Base-by-base conservation (phyloP, 2,797 vertebrate genomes). In the Lacerta bilineata region DNA sequence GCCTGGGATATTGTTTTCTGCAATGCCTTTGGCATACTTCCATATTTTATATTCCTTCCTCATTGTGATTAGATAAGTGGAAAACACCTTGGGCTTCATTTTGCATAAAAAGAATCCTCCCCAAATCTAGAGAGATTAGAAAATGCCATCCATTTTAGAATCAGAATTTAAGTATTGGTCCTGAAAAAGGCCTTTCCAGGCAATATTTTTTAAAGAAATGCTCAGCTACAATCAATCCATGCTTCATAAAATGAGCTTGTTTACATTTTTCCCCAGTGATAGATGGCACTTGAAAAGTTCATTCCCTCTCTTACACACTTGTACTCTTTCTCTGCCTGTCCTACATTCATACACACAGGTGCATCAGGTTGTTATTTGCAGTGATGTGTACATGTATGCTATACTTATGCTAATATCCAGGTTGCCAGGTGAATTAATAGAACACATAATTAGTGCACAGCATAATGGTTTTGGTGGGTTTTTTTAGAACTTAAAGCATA, bases 1-100 rank as follows among this genome's bases (percentile, higher is more conserved):
- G 87, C 88, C 90, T 90, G 90, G 87, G 88, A 86, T 91, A 90
- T 91, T 91, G 50, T 88, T 91, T 88, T 88, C 89, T 93, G 91
- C 86, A 0, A 0, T 20, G 83, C 84, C 0, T 20, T 91, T 91
- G 91, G 91, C 3, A 0, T 66, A 71, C 18, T 74, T 77, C 93
- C 78, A 80, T 43, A 78, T 85, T 27, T 81, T 71, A 50, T 85
- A 85, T 68, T 85, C 46, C 59, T 43, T 23, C 46, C 41, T 77
- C 3, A 77, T 78, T 1, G 2, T 39, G 18, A 68, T 5, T 20
- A 29, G 13, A 68, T 66, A 4, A 33, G 23, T 25, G 61, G 41
- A 85, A 85, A 77, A 33, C 39, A 43, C 29, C 66, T 85, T 43
- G 74, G 55, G 17, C 39, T 66, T 85, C 27, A 76, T 77, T n/a